Base-by-base conservation (phyloP, 2,888 invertebrate genomes). In the Sphecodes monilicornis region DNA sequence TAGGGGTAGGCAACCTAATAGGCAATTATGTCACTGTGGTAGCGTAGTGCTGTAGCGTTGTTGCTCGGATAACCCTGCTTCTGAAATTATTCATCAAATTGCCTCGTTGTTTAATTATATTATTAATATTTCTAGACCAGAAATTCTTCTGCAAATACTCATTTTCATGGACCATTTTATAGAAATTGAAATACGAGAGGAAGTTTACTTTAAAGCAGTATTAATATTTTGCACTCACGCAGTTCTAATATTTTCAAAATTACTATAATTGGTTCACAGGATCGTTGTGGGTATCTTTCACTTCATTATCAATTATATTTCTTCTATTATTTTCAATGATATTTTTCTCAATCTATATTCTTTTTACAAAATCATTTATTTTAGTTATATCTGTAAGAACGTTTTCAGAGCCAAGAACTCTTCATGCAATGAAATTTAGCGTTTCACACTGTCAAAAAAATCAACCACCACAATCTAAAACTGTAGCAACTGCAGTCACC, bases 1-100 rank as follows among this genome's bases (percentile, higher is more conserved):
- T 89, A 85, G 68, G 60, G 74, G 77, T 80, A 88, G 90, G 84
- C 89, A 89, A 91, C 90, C 82, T 57, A 85, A 74, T 79, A 80
- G 68, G 84, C 90, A 76, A 87, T 87, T 86, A 75, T 77, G 86
- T 60, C 74, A 74, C 75, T 39, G 75, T 41, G 69, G 71, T 80
- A 46, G 80, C 66, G 36, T 66, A 66, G 22, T 10, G 36, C 22
- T 36, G 36, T 66, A 66, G 36, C 66, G 22, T 66, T 66, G 36
- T 36, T 36, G 66, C 18, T 32, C 64, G 18, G 13, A 57, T 57
- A 57, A n/a, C 29, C 16, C 16, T 32, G 32, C 36, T 36, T 36
- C 8, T 22, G 36, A 66, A 32, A 26, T 57, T 11, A 11, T 57
- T 57, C 3, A 26, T 8, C 26, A 10, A 57, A 36, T 36, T 66